Evolutionary conservation across 2,797 vertebrate species (phyloP).

Genomic region (Pangasius mekongensis): DNA sequence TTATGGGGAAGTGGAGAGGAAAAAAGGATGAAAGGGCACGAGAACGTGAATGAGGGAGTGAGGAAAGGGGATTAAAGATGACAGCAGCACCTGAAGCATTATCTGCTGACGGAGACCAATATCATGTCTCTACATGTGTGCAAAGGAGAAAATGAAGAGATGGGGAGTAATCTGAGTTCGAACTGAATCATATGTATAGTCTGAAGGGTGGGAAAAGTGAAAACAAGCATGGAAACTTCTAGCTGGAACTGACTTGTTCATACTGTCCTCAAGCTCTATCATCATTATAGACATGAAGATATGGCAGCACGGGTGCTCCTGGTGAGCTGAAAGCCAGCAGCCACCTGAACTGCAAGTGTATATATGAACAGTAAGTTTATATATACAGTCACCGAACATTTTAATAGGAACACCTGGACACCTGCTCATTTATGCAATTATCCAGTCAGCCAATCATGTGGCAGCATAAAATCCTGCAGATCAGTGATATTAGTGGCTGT

Average conservation of each 20-base stretch:
- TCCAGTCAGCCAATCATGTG: background rate
- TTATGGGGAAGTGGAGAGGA: background rate
- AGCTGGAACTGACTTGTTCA: background rate
- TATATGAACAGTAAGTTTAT: background rate
- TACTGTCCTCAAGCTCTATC: background rate
- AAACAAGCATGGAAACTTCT: background rate
- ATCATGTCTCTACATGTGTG: background rate
- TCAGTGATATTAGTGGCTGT: background rate
- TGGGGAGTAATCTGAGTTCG: background rate
- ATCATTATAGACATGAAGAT: background rate
- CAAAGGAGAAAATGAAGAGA: background rate
- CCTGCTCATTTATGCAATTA: background rate
- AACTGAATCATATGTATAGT: background rate
- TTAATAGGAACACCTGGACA: background rate
- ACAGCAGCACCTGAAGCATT: background rate
- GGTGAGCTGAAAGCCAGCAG: background rate
- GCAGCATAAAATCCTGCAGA: background rate
- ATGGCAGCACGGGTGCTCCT: background rate
- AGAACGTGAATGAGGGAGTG: background rate
- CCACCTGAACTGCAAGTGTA: background rate
- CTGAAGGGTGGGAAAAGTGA: background rate
- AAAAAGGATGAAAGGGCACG: background rate
- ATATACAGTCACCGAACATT: background rate
- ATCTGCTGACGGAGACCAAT: background rate
- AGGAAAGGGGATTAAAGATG: constrained; percentile 15